phyloP scores from a whole-genome alignment of 2,797 vertebrate genomes.

The Bovichtus diacanthus region DNA sequence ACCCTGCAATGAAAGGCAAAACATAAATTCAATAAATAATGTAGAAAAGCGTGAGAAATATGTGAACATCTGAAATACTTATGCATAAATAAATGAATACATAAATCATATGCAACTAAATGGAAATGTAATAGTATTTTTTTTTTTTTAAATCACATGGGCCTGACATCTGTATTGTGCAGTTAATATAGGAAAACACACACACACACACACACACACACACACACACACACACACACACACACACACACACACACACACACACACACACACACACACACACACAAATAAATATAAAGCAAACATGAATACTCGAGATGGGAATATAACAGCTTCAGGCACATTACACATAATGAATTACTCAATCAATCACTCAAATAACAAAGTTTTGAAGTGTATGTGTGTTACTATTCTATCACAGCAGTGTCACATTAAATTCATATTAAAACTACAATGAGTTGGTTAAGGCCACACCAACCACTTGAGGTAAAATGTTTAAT shows the following conservation, averaged over 20 bases:
- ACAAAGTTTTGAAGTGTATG: conserved; percentile 15
- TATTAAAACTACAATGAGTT: conserved; percentile 48
- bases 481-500: conserved; percentile 65
- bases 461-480: conserved; percentile 57
- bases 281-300: conserved; percentile 7
- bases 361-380: conserved; percentile 32
- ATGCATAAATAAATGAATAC: conserved; percentile 13
- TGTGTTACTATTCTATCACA: conserved; percentile 21
- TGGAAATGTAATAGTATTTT: conserved; percentile 7
- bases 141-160: conserved; percentile 4
- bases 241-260: too few species aligned
- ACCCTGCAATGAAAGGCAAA: conserved; percentile 1
- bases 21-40: conserved; percentile 4
- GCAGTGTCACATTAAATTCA: conserved; percentile 38
- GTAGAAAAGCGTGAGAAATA: conserved; percentile 13
- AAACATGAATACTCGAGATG: conserved; percentile 29
- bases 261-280: too few species aligned
- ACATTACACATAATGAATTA: conserved; percentile 34
- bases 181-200: background rate
- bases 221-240: conserved; percentile 1
- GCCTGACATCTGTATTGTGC: conserved; percentile 6
- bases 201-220: conserved; percentile 4
- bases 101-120: conserved; percentile 23
- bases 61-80: background rate
- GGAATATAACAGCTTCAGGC: conserved; percentile 44